phyloP scores from a whole-genome alignment of 2,113 vertebrate species.

The Eurypyga helias region DNA sequence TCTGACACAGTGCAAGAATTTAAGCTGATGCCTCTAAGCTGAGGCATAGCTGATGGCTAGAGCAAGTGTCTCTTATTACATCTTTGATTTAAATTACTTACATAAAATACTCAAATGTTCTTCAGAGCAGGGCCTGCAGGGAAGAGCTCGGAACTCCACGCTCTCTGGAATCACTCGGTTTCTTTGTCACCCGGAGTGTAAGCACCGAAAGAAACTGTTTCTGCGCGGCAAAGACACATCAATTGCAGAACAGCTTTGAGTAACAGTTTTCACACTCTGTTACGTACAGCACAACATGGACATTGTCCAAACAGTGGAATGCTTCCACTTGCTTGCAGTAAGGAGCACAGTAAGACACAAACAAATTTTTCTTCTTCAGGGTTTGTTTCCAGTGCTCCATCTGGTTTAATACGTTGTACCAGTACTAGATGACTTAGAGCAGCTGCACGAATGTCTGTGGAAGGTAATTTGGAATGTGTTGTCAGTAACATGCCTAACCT shows the following conservation, averaged over 20 bases:
- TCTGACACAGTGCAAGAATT: neutral
- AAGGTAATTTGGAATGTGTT: neutral
- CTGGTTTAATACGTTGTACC: constrained; percentile 11
- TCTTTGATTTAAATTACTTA: constrained; percentile 2
- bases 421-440: neutral
- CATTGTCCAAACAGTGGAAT: neutral
- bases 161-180: neutral
- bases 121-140: neutral
- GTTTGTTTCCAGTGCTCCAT: constrained; percentile 3
- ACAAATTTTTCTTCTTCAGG: neutral
- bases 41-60: neutral
- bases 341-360: neutral
- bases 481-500: neutral
- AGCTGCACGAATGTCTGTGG: neutral
- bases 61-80: neutral
- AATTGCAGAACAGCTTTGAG: neutral
- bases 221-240: neutral
- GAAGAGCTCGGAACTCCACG: neutral
- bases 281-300: neutral
- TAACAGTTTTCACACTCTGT: neutral
- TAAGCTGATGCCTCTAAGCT: neutral
- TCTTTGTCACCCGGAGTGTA: neutral
- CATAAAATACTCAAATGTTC: neutral
- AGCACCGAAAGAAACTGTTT: neutral
- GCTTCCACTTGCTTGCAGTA: neutral